Evolutionary conservation across 2,113 vertebrate species (phyloP).

Genomic region (Typhlomys cinereus): DNA sequence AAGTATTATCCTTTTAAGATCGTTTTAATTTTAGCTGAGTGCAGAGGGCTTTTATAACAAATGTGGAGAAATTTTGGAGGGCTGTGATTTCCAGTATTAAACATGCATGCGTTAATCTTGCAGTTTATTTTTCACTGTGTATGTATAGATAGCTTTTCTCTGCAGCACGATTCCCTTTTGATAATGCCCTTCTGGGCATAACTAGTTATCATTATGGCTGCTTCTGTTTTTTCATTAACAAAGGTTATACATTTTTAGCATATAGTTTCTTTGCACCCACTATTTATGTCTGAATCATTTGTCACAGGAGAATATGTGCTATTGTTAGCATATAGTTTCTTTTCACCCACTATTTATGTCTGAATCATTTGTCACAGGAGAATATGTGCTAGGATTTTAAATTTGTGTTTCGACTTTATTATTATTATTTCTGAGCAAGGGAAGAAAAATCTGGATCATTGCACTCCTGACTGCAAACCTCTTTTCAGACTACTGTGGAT

Average conservation of each 20-base stretch:
- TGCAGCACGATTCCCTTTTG: conserved; percentile 85
- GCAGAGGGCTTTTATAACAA: conserved; percentile 88
- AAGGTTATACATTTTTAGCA: conserved; percentile 84
- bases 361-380: too few relatives aligned
- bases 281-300: conserved; percentile 90
- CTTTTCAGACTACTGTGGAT: too few relatives aligned
- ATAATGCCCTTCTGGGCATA: conserved; percentile 83
- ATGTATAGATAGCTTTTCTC: conserved; percentile 86
- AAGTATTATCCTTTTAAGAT: conserved; percentile 87
- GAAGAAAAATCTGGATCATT: conserved; percentile 82
- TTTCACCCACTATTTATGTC: too few relatives aligned
- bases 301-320: too few relatives aligned
- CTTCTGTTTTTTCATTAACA: conserved; percentile 86
- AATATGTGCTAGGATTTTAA: conserved; percentile 81
- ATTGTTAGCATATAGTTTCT: too few relatives aligned
- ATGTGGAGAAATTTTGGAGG: conserved; percentile 83
- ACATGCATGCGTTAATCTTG: conserved; percentile 87
- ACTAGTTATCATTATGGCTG: conserved; percentile 88
- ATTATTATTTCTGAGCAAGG: conserved; percentile 68
- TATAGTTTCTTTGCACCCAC: conserved; percentile 87
- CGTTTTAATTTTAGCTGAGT: conserved; percentile 88
- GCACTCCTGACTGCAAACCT: conserved; percentile 84
- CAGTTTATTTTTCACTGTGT: conserved; percentile 85
- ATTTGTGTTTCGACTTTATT: conserved; percentile 65
- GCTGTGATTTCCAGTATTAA: conserved; percentile 86